Evolutionary conservation across 2,113 vertebrate genomes (phyloP).

Genomic region (Thinocorus orbignyianus): DNA sequence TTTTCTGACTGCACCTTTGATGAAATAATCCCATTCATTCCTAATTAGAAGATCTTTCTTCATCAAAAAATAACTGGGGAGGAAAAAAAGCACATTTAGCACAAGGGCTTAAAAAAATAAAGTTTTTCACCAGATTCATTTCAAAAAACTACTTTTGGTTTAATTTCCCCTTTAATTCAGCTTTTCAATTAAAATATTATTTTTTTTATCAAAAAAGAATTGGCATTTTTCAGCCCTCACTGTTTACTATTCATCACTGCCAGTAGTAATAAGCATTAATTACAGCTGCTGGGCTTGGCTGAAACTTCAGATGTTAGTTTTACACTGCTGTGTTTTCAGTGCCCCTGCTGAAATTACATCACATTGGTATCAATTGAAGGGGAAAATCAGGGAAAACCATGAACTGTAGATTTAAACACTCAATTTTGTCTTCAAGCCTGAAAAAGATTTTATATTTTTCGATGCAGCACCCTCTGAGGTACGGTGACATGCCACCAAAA

Average conservation of each 20-base stretch:
- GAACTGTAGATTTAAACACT: background rate
- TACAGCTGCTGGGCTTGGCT: background rate
- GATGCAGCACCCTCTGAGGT: rapidly evolving
- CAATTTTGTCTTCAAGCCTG: background rate
- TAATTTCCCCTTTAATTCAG: background rate
- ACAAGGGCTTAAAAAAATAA: background rate
- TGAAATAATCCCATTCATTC: background rate
- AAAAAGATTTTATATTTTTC: background rate
- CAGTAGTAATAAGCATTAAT: background rate
- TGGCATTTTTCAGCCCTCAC: background rate
- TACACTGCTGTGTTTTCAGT: background rate
- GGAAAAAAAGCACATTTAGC: background rate
- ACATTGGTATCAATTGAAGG: background rate
- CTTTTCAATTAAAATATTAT: background rate
- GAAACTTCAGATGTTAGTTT: background rate
- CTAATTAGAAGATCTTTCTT: background rate
- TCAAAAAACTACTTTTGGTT: background rate
- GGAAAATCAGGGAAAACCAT: background rate
- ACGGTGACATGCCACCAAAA: background rate
- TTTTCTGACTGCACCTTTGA: background rate
- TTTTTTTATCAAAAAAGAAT: background rate
- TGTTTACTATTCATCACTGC: background rate
- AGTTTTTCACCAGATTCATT: background rate
- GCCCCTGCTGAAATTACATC: background rate
- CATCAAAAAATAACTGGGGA: background rate